Evolutionary conservation across 2,113 vertebrate genomes (phyloP), one percentile per base, ranked within the genome.

Genomic region (Osmerus eperlanus): DNA sequence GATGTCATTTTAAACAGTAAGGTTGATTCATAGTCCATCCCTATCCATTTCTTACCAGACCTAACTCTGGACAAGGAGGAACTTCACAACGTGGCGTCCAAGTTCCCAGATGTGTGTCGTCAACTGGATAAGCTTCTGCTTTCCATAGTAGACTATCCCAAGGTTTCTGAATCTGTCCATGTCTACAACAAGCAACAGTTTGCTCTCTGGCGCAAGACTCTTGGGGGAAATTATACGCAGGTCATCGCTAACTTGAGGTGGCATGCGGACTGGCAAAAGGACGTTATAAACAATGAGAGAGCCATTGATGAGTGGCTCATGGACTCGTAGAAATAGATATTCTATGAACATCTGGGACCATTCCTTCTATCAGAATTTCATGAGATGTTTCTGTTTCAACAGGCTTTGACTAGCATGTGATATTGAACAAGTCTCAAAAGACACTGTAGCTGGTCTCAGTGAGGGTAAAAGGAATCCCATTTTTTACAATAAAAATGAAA

Each of bases 221-320:
- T 95, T 68, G 94, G 94, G 18, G 85, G 79, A 32, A 95, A 95
- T 87, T 99, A 98, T 79, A 94, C 94, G 61, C 84, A 86, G 53
- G 82, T 91, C 59, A 95, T 99, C 77, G 94, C 93, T 18, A 93
- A 94, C 75, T 94, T 99, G 29, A 91, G 97, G 61, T 99, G 97
- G 97, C 93, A 97, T 82, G 71, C 89, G n/a, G 95, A 97, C 82
- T 99, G 96, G 97, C 90, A 93, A 77, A 93, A 92, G 77, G 82
- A 95, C 75, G 85, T 74, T 0, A 72, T 75, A 32, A 86, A 83
- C 61, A 94, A 94, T 1, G 91, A 96, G 83, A 84, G 65, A 75
- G 93, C 92, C 15, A 93, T 99, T 79, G 81, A 96, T 0, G 82
- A 72, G 15, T 98, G 97, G 97, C 87, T 92, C 4, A 41, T 73